A percentile compares a stretch with the other conserved stretches of the same genome.
These are phyloP conservation scores for Sylvilagus floridanus DNA, from an alignment of 2,797 vertebrate species.

Conservation along the genomic window DNA sequence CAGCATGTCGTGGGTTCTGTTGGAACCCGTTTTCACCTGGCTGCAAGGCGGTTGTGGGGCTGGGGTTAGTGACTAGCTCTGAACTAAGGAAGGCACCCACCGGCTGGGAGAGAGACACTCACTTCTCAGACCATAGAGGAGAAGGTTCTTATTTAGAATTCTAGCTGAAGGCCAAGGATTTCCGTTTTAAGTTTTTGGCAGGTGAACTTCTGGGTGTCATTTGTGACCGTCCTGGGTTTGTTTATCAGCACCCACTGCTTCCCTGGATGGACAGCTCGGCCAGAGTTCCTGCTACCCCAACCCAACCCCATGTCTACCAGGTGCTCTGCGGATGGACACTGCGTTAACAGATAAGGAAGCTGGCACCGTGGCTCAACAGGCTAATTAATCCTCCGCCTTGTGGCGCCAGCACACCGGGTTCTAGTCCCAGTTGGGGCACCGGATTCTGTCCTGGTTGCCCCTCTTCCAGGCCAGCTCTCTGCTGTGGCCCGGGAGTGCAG, in stretches of 20 bases:
- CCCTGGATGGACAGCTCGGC: not conserved
- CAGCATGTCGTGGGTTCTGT: rapidly evolving
- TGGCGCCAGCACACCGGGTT: too few species aligned
- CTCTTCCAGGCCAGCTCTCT: too few species aligned
- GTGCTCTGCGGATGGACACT: not conserved
- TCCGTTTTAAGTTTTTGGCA: not conserved
- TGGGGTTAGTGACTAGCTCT: not conserved
- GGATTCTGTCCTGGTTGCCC: too few species aligned
- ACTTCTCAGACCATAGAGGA: not conserved
- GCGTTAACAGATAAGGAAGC: not conserved
- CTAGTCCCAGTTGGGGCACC: too few species aligned
- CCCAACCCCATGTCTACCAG: not conserved
- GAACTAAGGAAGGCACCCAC: not conserved
- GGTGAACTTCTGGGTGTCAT: not conserved
- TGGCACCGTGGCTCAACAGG: too few species aligned
- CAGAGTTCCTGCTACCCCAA: too few species aligned
- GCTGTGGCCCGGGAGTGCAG: too few species aligned
- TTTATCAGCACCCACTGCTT: not conserved
- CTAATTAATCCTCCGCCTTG: too few species aligned
- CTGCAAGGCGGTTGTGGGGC: not conserved
- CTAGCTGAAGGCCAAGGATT: not conserved
- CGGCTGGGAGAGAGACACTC: rapidly evolving
- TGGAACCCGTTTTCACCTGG: not conserved
- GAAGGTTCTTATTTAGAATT: conserved; percentile 8
- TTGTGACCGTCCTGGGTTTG: not conserved